phyloP scores from a whole-genome alignment of 2,797 vertebrate species.

The Tenualosa ilisha region DNA sequence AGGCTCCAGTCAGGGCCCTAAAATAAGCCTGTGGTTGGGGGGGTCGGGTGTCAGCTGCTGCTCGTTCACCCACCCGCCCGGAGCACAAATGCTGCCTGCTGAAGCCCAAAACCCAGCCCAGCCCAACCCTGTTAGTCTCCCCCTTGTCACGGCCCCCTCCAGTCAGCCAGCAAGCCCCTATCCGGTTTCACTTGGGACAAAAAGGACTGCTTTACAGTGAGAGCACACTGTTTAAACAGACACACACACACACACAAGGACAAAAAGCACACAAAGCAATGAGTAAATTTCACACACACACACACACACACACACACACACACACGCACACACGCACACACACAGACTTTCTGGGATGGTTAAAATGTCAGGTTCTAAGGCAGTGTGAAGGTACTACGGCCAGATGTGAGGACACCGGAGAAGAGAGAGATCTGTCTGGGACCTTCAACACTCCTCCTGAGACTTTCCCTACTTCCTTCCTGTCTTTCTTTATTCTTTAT shows the following conservation, averaged over 20 bases:
- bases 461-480: background rate
- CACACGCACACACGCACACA: background rate
- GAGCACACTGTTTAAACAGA: constrained; percentile 17
- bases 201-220: constrained; percentile 12
- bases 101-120: background rate
- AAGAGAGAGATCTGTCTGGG: background rate
- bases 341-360: background rate
- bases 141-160: background rate
- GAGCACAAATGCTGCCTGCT: constrained; percentile 17
- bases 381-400: background rate
- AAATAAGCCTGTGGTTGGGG: constrained; percentile 46
- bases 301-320: background rate
- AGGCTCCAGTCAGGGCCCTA: constrained; percentile 31
- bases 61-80: background rate
- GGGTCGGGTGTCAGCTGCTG: constrained; percentile 38
- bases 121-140: background rate
- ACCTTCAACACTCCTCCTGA: background rate
- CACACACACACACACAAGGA: constrained; percentile 22
- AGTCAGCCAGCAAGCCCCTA: constrained; percentile 15
- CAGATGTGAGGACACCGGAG: background rate
- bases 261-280: background rate
- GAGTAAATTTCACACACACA: background rate
- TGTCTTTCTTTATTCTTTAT: background rate
- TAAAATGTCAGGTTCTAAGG: background rate
- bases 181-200: constrained; percentile 29